Evolutionary conservation across 1,140 invertebrate genomes (phyloP).

Genomic region (Oreohelix idahoensis): DNA sequence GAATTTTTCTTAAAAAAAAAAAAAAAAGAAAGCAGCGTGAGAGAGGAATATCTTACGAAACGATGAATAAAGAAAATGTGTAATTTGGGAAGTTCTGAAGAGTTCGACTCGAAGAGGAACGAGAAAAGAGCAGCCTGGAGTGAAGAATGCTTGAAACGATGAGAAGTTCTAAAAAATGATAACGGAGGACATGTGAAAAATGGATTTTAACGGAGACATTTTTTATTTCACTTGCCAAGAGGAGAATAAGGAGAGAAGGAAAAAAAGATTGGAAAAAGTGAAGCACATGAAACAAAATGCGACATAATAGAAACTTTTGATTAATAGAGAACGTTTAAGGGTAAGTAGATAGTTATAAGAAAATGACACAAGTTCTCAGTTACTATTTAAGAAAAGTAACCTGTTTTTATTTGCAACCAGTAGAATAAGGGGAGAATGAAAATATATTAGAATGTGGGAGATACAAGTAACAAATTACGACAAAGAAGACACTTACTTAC

Average conservation of each 20-base stretch:
- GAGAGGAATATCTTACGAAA: not conserved
- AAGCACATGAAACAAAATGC: not conserved
- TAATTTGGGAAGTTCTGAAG: not conserved
- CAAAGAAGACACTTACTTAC: no score
- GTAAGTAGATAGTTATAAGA: no score
- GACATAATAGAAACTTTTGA: no score
- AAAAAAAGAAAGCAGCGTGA: not conserved
- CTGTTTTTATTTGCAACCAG: no score
- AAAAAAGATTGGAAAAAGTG: not conserved
- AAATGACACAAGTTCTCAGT: no score
- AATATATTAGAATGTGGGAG: no score
- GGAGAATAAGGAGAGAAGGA: not conserved
- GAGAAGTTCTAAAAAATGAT: conserved; percentile 1
- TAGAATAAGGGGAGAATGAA: no score
- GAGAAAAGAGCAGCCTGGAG: not conserved
- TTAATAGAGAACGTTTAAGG: no score
- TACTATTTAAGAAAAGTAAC: no score
- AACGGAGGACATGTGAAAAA: not conserved
- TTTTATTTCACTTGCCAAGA: not conserved
- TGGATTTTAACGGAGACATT: not conserved
- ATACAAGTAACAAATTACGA: no score
- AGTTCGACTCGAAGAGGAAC: not conserved
- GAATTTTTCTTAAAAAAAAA: not conserved
- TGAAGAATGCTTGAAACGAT: not conserved
- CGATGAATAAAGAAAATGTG: not conserved